phyloP scores from a whole-genome alignment of 2,888 invertebrate species.

The Leucophora obtusa region DNA sequence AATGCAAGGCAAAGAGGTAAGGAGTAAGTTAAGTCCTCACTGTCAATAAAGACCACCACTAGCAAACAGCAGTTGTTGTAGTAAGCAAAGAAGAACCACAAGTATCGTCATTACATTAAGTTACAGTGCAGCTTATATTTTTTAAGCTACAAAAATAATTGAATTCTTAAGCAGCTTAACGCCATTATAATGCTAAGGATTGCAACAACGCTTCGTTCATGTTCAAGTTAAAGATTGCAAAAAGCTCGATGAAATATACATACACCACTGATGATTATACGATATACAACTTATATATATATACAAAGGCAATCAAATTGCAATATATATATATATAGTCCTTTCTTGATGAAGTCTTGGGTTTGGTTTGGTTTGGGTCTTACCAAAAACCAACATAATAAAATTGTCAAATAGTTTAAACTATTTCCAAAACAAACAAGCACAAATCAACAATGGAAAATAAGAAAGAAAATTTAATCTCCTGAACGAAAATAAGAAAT shows the following conservation, averaged over 20 bases:
- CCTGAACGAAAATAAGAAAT: conserved; percentile 17
- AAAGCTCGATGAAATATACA: background rate
- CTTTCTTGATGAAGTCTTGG: background rate
- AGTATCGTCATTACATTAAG: conserved; percentile 59
- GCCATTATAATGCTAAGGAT: conserved; percentile 63
- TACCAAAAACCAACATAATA: conserved; percentile 19
- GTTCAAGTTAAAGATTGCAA: background rate
- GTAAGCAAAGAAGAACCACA: background rate
- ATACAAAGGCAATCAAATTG: conserved; percentile 48
- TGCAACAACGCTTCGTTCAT: conserved; percentile 21
- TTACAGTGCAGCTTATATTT: conserved; percentile 59
- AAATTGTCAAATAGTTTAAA: conserved; percentile 51
- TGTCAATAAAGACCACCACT: background rate
- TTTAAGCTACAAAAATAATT: conserved; percentile 66
- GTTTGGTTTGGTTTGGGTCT: conserved; percentile 28
- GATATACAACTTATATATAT: background rate
- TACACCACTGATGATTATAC: background rate
- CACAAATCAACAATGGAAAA: background rate
- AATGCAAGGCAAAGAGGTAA: background rate
- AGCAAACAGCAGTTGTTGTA: background rate
- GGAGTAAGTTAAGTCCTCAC: too few relatives aligned
- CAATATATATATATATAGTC: conserved; percentile 30
- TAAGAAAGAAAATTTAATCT: conserved; percentile 33
- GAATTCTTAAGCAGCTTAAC: conserved; percentile 68
- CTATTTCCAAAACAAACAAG: background rate